A percentile compares a stretch with the other conserved stretches of the same genome.
phyloP scores from a whole-genome alignment of 2,888 invertebrate species.

The Ceriagrion tenellum region DNA sequence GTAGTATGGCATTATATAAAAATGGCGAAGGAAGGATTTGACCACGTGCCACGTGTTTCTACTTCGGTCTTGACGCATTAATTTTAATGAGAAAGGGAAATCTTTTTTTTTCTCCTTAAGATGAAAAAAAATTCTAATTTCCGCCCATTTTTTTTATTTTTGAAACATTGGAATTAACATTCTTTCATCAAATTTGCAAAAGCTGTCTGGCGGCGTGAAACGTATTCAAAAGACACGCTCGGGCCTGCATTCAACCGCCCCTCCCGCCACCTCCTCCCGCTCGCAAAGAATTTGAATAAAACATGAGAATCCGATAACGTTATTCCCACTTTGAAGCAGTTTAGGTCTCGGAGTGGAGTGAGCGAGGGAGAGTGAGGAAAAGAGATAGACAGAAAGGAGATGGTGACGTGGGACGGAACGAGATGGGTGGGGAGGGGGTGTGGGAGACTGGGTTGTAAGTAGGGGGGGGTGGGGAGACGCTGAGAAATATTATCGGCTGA shows the following conservation, averaged over 20 bases:
- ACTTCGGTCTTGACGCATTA: background rate
- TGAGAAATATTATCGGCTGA: background rate
- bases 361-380: background rate
- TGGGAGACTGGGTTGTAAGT: too few species aligned
- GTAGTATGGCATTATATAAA: too few species aligned
- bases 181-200: background rate
- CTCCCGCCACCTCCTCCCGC: background rate
- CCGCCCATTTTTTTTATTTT: background rate
- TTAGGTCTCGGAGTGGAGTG: background rate
- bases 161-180: background rate
- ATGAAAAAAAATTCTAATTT: background rate
- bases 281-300: background rate
- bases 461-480: too few species aligned
- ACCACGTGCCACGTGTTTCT: too few species aligned
- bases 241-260: background rate
- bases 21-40: too few species aligned
- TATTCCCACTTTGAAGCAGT: conserved; percentile 10
- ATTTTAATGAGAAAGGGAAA: background rate
- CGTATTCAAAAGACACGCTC: conserved; percentile 18
- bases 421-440: too few species aligned
- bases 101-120: background rate
- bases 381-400: background rate
- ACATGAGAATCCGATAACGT: conserved; percentile 18
- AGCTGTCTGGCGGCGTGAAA: background rate
- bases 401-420: too few species aligned